These are phyloP conservation scores for Piaya cayana DNA, from an alignment of 2,113 vertebrate genomes.

Conservation along the genomic window DNA sequence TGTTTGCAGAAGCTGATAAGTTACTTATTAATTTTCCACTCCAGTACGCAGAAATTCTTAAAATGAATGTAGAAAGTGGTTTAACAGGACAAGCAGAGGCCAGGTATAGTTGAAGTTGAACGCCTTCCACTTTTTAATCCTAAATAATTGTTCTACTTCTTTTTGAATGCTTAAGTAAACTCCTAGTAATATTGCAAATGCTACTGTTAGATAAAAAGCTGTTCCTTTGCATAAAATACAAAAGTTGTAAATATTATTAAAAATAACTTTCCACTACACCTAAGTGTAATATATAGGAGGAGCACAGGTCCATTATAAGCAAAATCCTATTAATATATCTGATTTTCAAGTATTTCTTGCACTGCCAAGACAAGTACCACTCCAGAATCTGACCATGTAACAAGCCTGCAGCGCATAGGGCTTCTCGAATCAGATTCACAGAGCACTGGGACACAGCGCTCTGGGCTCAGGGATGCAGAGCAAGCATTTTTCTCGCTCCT, in stretches of 20 bases:
- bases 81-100: background rate
- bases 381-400: background rate
- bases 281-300: background rate
- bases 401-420: background rate
- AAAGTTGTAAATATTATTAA: background rate
- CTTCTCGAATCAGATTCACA: background rate
- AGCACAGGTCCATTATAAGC: background rate
- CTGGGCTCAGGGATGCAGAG: too few species aligned
- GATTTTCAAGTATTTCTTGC: background rate
- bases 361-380: background rate
- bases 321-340: background rate
- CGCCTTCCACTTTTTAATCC: background rate
- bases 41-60: background rate
- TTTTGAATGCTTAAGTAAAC: background rate
- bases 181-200: background rate
- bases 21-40: slow-evolving; percentile 35
- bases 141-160: background rate
- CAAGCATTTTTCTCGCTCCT: too few species aligned
- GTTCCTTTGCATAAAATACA: background rate
- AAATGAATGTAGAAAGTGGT: background rate
- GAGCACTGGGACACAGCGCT: background rate
- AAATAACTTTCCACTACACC: background rate
- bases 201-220: background rate
- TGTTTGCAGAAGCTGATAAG: background rate
- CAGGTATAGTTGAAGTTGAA: background rate